Evolutionary conservation across 2,888 invertebrate genomes (phyloP), one percentile per base, ranked within the genome.

Genomic region (Diarsia rubi): DNA sequence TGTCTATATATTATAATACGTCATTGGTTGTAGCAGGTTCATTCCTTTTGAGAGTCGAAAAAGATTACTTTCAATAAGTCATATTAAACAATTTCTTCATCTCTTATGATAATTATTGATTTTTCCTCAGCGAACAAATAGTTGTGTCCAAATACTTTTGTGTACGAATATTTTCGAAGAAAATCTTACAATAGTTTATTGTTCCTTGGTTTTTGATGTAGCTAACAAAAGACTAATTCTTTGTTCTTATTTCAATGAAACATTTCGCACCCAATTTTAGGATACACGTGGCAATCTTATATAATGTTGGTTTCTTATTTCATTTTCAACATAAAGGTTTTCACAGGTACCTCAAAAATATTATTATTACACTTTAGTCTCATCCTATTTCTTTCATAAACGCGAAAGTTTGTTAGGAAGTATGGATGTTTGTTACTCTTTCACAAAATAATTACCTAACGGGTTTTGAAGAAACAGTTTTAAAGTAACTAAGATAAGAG

Each of bases 141-240:
- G 11, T 24, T 42, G 0, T 19, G 37, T 9, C 21, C 6, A 47
- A 59, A 57, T 57, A 47, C 27, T 42, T 12, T 14, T 45, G 0
- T 6, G 16, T 24, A 12, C 37, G 21, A 70, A 72, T 42, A 49
- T 47, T 72, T 42, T 49, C 19, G 11, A n/a, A n/a, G 19, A 2
- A 5, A 42, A 60, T 73, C 24, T 27, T 19, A 63, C 37, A 64
- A 74, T 64, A 11, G 24, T 54, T 75, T 24, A 62, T 73, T 52
- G 31, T 52, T 63, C 19, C 37, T 45, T 37, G 19, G 31, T 45
- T 57, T 52, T n/a, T 70, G 21, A 70, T 45, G 21, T 21, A 45
- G 52, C 44, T n/a, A 45, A 71, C 57, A 57, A 70, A 70, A 70
- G 14, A 31, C n/a, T 31, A 14, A 57, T 72, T 57, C 11, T 27